Conservation (phyloP, 2,113 vertebrate species). For the Indicator maculatus region DNA sequence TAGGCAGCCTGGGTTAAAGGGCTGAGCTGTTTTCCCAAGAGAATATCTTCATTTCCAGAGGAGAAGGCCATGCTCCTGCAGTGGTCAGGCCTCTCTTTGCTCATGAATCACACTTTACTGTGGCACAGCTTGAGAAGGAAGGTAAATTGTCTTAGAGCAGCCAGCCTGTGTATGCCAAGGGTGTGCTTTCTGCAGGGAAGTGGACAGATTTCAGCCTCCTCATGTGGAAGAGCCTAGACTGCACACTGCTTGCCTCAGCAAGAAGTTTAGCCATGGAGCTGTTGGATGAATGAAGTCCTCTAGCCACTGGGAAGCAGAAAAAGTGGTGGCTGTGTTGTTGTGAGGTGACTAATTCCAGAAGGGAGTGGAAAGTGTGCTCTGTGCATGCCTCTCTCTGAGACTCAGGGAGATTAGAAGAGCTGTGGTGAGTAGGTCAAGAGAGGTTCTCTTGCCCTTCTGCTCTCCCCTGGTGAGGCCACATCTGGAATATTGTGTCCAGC, state of each 20-base stretch:
- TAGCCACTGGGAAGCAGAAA: not conserved
- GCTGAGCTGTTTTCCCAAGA: not conserved
- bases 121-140: not conserved
- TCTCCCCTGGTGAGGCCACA: too few species aligned
- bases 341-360: not conserved
- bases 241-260: not conserved
- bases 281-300: not conserved
- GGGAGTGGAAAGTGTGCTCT: fast-evolving
- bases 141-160: not conserved
- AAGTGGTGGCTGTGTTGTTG: not conserved
- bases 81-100: not conserved
- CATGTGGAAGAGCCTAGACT: not conserved
- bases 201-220: not conserved
- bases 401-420: not conserved
- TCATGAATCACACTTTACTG: not conserved
- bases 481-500: too few species aligned
- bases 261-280: not conserved
- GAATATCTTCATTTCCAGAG: not conserved
- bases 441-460: too few species aligned
- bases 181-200: not conserved
- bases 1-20: not conserved
- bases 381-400: not conserved
- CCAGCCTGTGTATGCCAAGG: not conserved
- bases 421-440: too few species aligned
- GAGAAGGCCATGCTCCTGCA: not conserved